Percentiles rank a stretch among this genome's conserved stretches.
Evolutionary conservation across 2,113 vertebrate genomes (phyloP).

Genomic region (Poicephalus gulielmi): DNA sequence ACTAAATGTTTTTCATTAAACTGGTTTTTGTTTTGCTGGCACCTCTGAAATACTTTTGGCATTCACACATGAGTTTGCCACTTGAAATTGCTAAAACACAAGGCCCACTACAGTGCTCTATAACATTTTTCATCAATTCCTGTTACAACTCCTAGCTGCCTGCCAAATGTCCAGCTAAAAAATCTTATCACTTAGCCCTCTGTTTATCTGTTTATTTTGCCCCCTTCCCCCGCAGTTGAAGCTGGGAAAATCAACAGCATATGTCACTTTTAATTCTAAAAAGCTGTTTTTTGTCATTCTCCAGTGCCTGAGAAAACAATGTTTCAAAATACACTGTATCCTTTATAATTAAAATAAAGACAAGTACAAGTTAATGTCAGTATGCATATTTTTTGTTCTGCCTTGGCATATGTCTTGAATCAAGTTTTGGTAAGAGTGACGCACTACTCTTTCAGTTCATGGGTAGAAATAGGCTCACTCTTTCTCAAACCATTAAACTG

Average conservation of each 20-base stretch:
- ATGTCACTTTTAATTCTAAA: neutral
- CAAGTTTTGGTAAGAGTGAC: neutral
- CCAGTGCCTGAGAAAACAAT: neutral
- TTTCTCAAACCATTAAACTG: slow-evolving; percentile 41
- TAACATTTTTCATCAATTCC: neutral
- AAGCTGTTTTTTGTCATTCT: neutral
- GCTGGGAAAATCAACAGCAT: neutral
- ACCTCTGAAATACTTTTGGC: neutral
- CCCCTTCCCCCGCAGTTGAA: rapidly evolving
- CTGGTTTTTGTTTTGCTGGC: neutral
- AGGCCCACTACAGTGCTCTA: neutral
- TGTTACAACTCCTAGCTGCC: neutral
- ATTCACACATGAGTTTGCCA: neutral
- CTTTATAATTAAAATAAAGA: neutral
- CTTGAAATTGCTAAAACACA: neutral
- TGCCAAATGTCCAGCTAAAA: neutral
- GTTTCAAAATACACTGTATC: neutral
- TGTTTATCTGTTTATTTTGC: neutral
- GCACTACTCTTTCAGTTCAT: neutral
- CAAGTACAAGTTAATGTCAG: neutral
- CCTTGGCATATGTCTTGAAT: neutral
- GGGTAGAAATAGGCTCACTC: neutral
- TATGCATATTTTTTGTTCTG: neutral
- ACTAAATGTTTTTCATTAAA: neutral
- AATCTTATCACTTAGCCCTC: neutral